These are phyloP conservation scores for Zootermopsis nevadensis DNA, from an alignment of 2,888 invertebrate species.

Conservation along the genomic window DNA sequence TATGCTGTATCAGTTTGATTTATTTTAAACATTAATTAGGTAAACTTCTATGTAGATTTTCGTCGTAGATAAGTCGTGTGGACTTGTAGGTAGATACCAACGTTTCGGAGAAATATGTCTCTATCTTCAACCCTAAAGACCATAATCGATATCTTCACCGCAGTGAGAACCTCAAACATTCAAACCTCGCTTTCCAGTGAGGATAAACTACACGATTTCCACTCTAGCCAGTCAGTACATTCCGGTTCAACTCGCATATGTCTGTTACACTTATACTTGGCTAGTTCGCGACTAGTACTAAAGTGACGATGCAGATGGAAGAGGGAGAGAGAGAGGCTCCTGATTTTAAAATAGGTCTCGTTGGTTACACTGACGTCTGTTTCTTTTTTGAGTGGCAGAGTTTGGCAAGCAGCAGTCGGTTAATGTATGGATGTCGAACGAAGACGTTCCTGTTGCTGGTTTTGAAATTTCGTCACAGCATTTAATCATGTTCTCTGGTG, in stretches of 20 bases:
- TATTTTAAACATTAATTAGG: too few relatives aligned
- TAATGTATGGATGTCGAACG: slow-evolving; percentile 32
- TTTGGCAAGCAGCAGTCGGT: slow-evolving; percentile 30
- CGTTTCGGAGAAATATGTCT: too few relatives aligned
- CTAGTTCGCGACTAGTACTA: slow-evolving; percentile 30
- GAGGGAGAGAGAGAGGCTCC: background rate
- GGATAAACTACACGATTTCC: background rate
- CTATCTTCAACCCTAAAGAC: too few relatives aligned
- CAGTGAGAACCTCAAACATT: too few relatives aligned
- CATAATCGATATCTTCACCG: too few relatives aligned
- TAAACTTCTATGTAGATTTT: too few relatives aligned
- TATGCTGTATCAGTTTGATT: too few relatives aligned
- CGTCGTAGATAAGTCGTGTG: too few relatives aligned
- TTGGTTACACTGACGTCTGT: slow-evolving; percentile 37
- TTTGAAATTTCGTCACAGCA: slow-evolving; percentile 40
- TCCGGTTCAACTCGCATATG: background rate
- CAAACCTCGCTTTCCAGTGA: background rate
- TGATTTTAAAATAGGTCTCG: slow-evolving; percentile 41
- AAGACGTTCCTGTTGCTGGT: slow-evolving; percentile 10
- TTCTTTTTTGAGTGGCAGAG: slow-evolving; percentile 40
- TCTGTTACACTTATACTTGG: slow-evolving; percentile 28
- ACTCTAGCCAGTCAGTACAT: background rate
- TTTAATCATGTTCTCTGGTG: slow-evolving; percentile 25
- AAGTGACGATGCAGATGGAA: slow-evolving; percentile 31
- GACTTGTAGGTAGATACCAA: too few relatives aligned